These are phyloP conservation scores for Nasonia giraulti DNA, from an alignment of 1,140 invertebrate genomes.

Conservation along the genomic window DNA sequence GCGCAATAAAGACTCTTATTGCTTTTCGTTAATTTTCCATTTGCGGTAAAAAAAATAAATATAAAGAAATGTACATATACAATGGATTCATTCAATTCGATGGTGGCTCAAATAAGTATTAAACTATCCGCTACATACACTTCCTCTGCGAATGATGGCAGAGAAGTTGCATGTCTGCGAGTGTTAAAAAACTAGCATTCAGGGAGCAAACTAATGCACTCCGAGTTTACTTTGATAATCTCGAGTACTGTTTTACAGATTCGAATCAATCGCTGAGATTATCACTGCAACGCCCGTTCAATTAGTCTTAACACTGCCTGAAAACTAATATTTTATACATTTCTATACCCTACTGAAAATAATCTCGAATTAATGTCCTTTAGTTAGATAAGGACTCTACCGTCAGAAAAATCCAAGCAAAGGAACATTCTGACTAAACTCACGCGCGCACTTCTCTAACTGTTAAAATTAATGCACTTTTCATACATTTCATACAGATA, in stretches of 20 bases:
- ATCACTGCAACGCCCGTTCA: not conserved
- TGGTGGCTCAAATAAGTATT: constrained; percentile 41
- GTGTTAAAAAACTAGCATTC: not conserved
- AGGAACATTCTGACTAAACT: constrained; percentile 45
- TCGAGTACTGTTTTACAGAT: not conserved
- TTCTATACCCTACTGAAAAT: not conserved
- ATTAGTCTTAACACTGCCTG: not conserved
- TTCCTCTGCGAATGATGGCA: constrained; percentile 16
- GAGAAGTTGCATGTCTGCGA: not conserved
- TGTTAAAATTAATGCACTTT: constrained; percentile 30
- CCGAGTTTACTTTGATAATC: too few relatives aligned
- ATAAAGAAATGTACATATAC: not conserved
- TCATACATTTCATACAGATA: constrained; percentile 31
- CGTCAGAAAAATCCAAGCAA: constrained; percentile 42
- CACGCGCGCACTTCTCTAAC: constrained; percentile 26
- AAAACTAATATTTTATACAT: not conserved
- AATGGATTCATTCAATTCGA: constrained; percentile 12
- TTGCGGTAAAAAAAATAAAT: constrained; percentile 19
- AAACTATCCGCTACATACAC: constrained; percentile 34
- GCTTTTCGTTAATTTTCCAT: constrained; percentile 17
- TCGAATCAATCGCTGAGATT: not conserved
- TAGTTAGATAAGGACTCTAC: not conserved
- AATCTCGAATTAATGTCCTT: constrained; percentile 13
- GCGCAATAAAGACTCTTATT: constrained; percentile 35
- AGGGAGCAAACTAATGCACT: not conserved